Evolutionary conservation across 2,113 vertebrate genomes (phyloP).

Genomic region (Charina bottae): DNA sequence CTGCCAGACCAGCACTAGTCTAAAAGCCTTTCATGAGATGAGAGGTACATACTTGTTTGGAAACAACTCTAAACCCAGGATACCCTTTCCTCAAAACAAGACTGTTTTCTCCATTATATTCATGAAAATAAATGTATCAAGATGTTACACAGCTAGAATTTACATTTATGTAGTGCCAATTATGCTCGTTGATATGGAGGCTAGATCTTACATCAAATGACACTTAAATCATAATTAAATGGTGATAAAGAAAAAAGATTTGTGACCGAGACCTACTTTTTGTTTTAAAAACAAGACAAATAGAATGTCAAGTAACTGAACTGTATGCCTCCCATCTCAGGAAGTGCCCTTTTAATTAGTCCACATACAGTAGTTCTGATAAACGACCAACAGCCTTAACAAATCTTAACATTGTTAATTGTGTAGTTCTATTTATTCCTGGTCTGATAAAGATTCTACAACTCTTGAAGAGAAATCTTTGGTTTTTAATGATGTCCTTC

Average conservation of each 20-base stretch:
- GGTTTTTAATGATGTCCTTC: not conserved
- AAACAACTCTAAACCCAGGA: not conserved
- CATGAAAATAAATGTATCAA: not conserved
- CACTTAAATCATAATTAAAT: not conserved
- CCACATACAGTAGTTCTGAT: not conserved
- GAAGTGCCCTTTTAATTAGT: not conserved
- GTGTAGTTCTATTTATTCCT: not conserved
- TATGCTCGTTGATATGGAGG: not conserved
- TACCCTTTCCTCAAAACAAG: not conserved
- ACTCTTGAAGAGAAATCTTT: not conserved
- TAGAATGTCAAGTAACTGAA: not conserved
- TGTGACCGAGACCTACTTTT: not conserved
- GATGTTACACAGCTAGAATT: not conserved
- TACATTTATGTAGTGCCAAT: not conserved
- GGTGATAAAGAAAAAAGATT: not conserved
- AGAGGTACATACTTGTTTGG: not conserved
- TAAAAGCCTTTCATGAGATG: not conserved
- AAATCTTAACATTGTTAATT: not conserved
- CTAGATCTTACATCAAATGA: not conserved
- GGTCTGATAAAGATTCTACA: not conserved
- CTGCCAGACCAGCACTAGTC: not conserved
- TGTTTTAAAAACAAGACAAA: not conserved
- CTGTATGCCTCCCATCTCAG: not conserved
- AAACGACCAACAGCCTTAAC: not conserved
- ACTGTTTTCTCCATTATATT: not conserved